A percentile compares a stretch with the other conserved stretches of the same genome.
Conservation (phyloP, 2,113 vertebrate species). For the Deroptyus accipitrinus region DNA sequence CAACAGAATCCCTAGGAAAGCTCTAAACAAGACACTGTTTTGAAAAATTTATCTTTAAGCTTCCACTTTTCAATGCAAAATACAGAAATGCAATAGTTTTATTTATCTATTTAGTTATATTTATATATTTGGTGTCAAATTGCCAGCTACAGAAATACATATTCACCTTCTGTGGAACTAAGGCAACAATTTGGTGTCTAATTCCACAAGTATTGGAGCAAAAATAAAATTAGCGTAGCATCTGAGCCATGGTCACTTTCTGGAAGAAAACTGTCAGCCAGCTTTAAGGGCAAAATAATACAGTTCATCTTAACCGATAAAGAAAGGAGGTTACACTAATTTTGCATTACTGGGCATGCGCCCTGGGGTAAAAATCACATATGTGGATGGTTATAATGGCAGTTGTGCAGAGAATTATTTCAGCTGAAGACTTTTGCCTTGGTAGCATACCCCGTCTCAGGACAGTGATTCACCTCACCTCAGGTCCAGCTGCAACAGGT, state of each 20-base stretch:
- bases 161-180: neutral
- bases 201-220: neutral
- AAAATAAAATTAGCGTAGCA: neutral
- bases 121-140: neutral
- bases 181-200: neutral
- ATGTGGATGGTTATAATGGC: neutral
- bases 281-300: neutral
- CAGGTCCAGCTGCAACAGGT: neutral
- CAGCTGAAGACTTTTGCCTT: neutral
- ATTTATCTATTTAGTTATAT: neutral
- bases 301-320: neutral
- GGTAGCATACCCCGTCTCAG: neutral
- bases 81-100: neutral
- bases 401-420: neutral
- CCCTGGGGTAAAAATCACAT: neutral
- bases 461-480: neutral
- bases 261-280: neutral
- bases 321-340: neutral
- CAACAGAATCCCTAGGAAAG: neutral
- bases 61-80: neutral
- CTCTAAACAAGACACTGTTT: neutral
- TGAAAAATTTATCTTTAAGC: neutral
- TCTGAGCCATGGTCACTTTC: neutral
- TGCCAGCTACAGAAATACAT: neutral
- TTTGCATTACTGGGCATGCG: fast-evolving